Base-by-base conservation (phyloP, 2,888 invertebrate genomes). In the Drosophila paramelanica region DNA sequence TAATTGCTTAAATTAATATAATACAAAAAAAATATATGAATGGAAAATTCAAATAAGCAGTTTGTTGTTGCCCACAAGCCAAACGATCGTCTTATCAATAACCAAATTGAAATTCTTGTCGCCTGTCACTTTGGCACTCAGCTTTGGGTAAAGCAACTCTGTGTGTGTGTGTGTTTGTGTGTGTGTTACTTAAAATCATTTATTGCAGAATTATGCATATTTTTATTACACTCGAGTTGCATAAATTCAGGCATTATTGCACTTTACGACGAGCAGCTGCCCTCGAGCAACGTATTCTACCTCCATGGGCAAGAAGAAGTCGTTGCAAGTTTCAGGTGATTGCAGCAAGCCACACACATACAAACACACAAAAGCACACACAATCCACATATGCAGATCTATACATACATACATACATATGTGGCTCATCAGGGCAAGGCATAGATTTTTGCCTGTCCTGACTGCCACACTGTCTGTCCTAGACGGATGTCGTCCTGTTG, bases 201-300 rank as follows among this genome's bases (percentile, higher is more conserved):
- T 85, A 85, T 88, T 77, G 89, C 81, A 68, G 81, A 87, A 85
- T 83, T 85, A 85, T 85, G 88, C 85, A 85, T 85, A 85, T 86
- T 85, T 85, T 85, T 85, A 88, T 85, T 85, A 83, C 88, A 73
- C 88, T 83, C 73, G 66, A 83, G 87, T 81, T 83, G 89, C 85
- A 85, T 85, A 88, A 85, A 88, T 88, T 88, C 73, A 75, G 66
- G 87, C 85, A 86, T 88, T 88, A 85, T 85, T 85, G 87, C 89
- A 86, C 84, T 88, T 85, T 85, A 88, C 79, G 89, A 78, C 75
- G 87, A 86, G 73, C 87, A 88, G 88, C 76, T 85, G 88, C 74
- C 71, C 86, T 69, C 55, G 20, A 60, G 72, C 67, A 60, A 23
- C 23, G 55, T 60, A 57, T 38, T 5, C 36, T 47, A 46, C 23